Evolutionary conservation across 1,140 invertebrate genomes (phyloP).

Genomic region (Gonatopus flavifemur): DNA sequence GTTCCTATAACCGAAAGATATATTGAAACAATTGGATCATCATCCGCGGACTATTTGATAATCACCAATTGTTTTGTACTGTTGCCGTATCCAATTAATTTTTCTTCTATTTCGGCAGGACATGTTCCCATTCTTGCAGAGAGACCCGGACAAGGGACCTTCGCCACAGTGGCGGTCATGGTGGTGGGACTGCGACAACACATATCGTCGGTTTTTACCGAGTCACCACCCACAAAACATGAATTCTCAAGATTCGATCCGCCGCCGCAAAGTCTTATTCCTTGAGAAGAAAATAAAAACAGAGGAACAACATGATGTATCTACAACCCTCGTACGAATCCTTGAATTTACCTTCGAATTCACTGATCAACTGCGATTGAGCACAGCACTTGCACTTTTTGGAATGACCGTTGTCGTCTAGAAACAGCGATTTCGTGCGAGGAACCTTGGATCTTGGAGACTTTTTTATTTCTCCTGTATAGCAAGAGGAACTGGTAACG

Average conservation of each 20-base stretch:
- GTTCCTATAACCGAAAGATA: slow-evolving; percentile 52
- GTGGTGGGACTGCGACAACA: slow-evolving; percentile 16
- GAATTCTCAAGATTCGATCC: slow-evolving; percentile 19
- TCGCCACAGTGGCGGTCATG: too few species aligned
- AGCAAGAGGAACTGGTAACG: slow-evolving; percentile 22
- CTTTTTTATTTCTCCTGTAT: too few species aligned
- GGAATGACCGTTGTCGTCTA: slow-evolving; percentile 15
- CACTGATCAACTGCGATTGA: slow-evolving; percentile 6
- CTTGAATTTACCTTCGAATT: slow-evolving; percentile 3
- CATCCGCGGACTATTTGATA: too few species aligned
- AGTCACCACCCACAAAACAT: neutral
- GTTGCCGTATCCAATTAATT: slow-evolving; percentile 27
- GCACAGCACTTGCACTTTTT: slow-evolving; percentile 25
- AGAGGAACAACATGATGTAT: neutral
- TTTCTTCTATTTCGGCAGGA: slow-evolving; percentile 37
- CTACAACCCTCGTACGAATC: neutral
- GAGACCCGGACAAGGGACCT: slow-evolving; percentile 1
- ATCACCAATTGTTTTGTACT: slow-evolving; percentile 43
- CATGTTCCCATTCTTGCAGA: slow-evolving; percentile 26
- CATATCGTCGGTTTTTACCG: slow-evolving; percentile 17
- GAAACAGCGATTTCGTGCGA: slow-evolving; percentile 6
- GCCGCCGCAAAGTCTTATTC: slow-evolving; percentile 32
- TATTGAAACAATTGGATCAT: neutral
- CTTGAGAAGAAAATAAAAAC: slow-evolving; percentile 1
- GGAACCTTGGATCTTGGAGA: neutral